Evolutionary conservation across 2,797 vertebrate species (phyloP).

Genomic region (Emys orbicularis): DNA sequence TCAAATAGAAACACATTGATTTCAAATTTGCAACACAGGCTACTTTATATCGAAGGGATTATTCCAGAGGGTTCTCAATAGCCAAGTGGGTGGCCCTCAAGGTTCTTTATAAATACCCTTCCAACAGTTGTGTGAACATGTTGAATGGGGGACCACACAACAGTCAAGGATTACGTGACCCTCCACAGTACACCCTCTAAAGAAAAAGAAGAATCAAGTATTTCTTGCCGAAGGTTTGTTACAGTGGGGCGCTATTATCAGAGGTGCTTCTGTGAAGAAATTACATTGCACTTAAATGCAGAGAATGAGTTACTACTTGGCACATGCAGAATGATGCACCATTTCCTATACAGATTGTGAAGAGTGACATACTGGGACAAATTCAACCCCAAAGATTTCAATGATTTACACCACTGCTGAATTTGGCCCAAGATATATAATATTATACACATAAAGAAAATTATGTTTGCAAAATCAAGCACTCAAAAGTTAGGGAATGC

Average conservation of each 20-base stretch:
- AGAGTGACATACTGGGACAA: constrained; percentile 53
- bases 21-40: constrained; percentile 69
- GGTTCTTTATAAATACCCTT: constrained; percentile 75
- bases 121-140: constrained; percentile 70
- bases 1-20: constrained; percentile 61
- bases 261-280: constrained; percentile 45
- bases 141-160: constrained; percentile 76
- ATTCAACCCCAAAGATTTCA: constrained; percentile 17
- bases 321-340: constrained; percentile 28
- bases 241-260: constrained; percentile 69
- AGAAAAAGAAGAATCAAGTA: constrained; percentile 50
- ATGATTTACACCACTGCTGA: constrained; percentile 41
- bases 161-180: constrained; percentile 68
- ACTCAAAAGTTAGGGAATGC: not conserved
- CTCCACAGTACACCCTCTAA: constrained; percentile 15
- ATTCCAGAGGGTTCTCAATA: constrained; percentile 75
- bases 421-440: constrained; percentile 16
- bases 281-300: constrained; percentile 14
- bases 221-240: constrained; percentile 64
- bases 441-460: not conserved
- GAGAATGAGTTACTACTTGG: constrained; percentile 48
- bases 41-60: constrained; percentile 77
- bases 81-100: constrained; percentile 78
- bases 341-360: constrained; percentile 45
- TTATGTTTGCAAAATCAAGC: constrained; percentile 44